Percentiles rank a stretch among this genome's conserved stretches.
These are phyloP conservation scores for Equus przewalskii DNA, from an alignment of 2,113 vertebrate species.

Conservation along the genomic window DNA sequence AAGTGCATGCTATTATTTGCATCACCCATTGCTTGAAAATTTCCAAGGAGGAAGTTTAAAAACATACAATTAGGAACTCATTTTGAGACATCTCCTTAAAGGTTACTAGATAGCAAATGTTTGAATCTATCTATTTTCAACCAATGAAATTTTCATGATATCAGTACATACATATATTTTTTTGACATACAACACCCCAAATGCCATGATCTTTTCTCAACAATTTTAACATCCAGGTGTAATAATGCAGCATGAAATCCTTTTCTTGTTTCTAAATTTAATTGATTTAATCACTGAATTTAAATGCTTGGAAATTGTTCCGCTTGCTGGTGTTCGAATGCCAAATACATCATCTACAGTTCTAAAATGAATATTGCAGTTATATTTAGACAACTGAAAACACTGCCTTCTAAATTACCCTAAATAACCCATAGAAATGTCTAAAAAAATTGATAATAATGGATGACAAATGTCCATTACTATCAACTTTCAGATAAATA, in stretches of 20 bases:
- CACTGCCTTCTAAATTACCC: conserved; percentile 73
- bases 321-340: conserved; percentile 76
- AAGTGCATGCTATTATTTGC: conserved; percentile 38
- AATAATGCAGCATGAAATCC: conserved; percentile 75
- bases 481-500: not conserved
- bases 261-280: conserved; percentile 81
- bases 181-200: conserved; percentile 63
- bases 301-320: conserved; percentile 81
- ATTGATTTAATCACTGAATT: conserved; percentile 82
- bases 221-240: conserved; percentile 72
- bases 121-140: conserved; percentile 41
- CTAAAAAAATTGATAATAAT: conserved; percentile 61
- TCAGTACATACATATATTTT: conserved; percentile 38
- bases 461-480: conserved; percentile 40
- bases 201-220: conserved; percentile 62
- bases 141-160: conserved; percentile 34
- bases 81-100: conserved; percentile 58
- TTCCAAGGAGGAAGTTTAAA: conserved; percentile 6
- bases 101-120: conserved; percentile 53
- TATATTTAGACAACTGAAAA: conserved; percentile 69
- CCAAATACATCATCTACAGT: conserved; percentile 71
- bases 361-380: conserved; percentile 75
- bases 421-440: conserved; percentile 64
- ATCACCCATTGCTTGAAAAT: not conserved
- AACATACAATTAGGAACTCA: conserved; percentile 56